A percentile compares a stretch with the other conserved stretches of the same genome.
These are phyloP conservation scores for Caenorhabditis afra DNA, from an alignment of 2,888 invertebrate genomes.

Conservation along the genomic window DNA sequence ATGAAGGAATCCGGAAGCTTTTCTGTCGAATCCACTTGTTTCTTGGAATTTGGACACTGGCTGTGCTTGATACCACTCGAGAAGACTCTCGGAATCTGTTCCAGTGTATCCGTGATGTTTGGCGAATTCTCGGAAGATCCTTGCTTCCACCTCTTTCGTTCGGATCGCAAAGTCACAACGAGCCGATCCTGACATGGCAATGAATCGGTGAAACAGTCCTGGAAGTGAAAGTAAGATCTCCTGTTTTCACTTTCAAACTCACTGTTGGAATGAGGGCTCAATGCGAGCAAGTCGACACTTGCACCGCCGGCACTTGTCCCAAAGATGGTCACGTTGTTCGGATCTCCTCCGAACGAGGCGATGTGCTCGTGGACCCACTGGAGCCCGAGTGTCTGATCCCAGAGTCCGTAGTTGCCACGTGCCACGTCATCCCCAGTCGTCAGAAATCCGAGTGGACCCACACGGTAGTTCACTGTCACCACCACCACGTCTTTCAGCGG, in stretches of 20 bases:
- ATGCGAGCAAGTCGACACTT: conserved; percentile 62
- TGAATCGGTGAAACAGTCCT: conserved; percentile 22
- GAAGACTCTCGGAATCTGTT: conserved; percentile 23
- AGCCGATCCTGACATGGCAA: conserved; percentile 53
- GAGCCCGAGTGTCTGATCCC: conserved; percentile 77
- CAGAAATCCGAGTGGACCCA: conserved; percentile 72
- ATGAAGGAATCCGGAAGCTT: conserved; percentile 38
- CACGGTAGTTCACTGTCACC: conserved; percentile 73
- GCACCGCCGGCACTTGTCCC: conserved; percentile 75
- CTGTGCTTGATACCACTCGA: conserved; percentile 52
- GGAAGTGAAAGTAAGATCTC: conserved; percentile 5
- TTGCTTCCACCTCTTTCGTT: conserved; percentile 23
- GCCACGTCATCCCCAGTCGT: conserved; percentile 52
- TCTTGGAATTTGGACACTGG: conserved; percentile 13
- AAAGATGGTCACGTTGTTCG: conserved; percentile 75
- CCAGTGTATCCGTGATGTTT: conserved; percentile 55
- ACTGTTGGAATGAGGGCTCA: conserved; percentile 69
- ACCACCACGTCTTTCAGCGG: conserved; percentile 72
- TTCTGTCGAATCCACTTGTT: neutral
- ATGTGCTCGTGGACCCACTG: conserved; percentile 78
- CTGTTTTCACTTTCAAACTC: neutral
- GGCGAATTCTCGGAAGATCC: conserved; percentile 50
- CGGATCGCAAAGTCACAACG: conserved; percentile 56
- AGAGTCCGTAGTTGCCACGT: conserved; percentile 72
- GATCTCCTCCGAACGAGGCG: conserved; percentile 73